Evolutionary conservation across 2,888 invertebrate species (phyloP).

Genomic region (Crocallis elinguaria): DNA sequence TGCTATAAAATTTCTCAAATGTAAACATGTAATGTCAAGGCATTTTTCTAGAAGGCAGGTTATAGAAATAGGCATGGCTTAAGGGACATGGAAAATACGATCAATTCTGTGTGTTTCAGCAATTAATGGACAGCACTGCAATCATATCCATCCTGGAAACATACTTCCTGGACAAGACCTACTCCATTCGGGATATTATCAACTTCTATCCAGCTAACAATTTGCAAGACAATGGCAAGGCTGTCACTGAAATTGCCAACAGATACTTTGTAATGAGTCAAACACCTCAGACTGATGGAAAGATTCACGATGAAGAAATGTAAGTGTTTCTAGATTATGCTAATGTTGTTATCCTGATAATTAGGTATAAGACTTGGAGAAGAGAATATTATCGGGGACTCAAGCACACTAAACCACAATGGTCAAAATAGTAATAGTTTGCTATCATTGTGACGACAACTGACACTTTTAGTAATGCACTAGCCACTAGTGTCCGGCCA

Average conservation of each 20-base stretch:
- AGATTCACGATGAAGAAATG: slow-evolving; percentile 84
- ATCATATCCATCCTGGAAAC: slow-evolving; percentile 96
- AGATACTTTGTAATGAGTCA: slow-evolving; percentile 95
- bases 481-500: too few species aligned
- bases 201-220: slow-evolving; percentile 91
- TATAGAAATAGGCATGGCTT: background rate
- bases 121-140: slow-evolving; percentile 96
- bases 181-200: slow-evolving; percentile 88
- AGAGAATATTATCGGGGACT: too few species aligned
- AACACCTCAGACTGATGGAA: slow-evolving; percentile 79
- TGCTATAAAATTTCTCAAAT: too few species aligned
- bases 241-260: slow-evolving; percentile 91
- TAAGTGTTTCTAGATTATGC: slow-evolving; percentile 57
- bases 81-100: background rate
- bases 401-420: too few species aligned
- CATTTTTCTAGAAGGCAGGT: too few species aligned
- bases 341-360: background rate
- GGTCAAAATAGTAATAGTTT: too few species aligned
- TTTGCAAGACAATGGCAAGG: slow-evolving; percentile 88
- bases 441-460: too few species aligned
- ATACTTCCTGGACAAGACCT: slow-evolving; percentile 86
- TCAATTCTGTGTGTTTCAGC: slow-evolving; percentile 80
- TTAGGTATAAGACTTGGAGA: too few species aligned
- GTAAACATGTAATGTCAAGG: too few species aligned
- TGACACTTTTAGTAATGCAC: too few species aligned